Conservation (phyloP, 2,888 invertebrate genomes). For the Macrophya alboannulata region DNA sequence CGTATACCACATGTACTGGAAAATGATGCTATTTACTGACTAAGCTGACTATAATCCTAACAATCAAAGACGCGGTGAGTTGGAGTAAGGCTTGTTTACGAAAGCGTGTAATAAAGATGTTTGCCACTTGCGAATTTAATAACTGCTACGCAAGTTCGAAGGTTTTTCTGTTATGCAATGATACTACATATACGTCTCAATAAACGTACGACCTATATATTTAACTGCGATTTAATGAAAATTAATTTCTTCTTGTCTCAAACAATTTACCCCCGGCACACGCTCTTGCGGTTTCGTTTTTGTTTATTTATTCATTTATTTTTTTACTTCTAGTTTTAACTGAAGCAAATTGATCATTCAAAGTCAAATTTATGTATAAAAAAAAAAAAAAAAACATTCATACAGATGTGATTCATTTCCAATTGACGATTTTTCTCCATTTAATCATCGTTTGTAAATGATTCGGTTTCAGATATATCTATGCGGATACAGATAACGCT, state of each 20-base stretch:
- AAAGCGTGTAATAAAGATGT: conserved; percentile 36
- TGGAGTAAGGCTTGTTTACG: conserved; percentile 46
- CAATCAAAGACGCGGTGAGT: conserved; percentile 62
- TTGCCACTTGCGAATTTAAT: conserved; percentile 32
- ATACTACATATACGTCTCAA: conserved; percentile 20
- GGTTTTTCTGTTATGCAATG: conserved; percentile 34
- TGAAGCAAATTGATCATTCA: neutral
- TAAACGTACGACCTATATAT: conserved; percentile 18
- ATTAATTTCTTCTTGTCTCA: conserved; percentile 10
- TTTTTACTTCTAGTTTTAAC: neutral
- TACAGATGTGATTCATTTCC: neutral
- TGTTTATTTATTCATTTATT: neutral
- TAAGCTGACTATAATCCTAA: conserved; percentile 62
- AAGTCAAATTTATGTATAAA: neutral
- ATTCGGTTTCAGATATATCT: neutral
- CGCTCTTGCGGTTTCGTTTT: too few species aligned
- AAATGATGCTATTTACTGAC: conserved; percentile 24
- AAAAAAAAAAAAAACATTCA: neutral
- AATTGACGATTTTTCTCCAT: neutral
- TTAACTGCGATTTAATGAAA: conserved; percentile 10
- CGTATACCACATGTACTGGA: neutral
- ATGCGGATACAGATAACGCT: too few species aligned
- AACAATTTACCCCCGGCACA: neutral
- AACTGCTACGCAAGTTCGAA: neutral
- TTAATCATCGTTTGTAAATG: neutral